Conservation (phyloP, 1,140 invertebrate species). For the Andricus grossulariae region DNA sequence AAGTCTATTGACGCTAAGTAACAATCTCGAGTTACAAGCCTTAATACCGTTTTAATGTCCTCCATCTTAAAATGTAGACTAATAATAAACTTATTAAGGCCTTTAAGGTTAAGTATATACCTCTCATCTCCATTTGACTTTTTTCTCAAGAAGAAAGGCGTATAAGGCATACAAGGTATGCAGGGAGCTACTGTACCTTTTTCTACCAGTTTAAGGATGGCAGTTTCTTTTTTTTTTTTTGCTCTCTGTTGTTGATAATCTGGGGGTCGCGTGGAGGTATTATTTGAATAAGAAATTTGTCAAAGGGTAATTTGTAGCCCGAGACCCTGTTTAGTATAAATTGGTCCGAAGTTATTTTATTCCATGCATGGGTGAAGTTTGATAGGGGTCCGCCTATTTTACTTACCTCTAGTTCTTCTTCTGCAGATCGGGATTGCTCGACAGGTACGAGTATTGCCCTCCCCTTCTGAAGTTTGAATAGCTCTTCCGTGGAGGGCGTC, state of each 20-base stretch:
- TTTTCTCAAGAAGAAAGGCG: too few relatives aligned
- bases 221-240: neutral
- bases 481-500: neutral
- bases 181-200: too few relatives aligned
- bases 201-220: too few relatives aligned
- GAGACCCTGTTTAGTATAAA: constrained; percentile 31
- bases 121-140: too few relatives aligned
- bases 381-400: constrained; percentile 7
- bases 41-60: too few relatives aligned
- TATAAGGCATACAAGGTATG: too few relatives aligned
- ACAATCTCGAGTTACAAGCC: too few relatives aligned
- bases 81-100: too few relatives aligned
- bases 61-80: too few relatives aligned
- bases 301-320: constrained; percentile 35
- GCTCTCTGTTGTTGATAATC: neutral
- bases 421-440: neutral
- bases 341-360: constrained; percentile 18
- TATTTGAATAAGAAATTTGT: neutral
- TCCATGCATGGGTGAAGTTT: constrained; percentile 3
- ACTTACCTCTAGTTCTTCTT: constrained; percentile 32
- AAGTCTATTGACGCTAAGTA: too few relatives aligned
- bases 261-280: too few relatives aligned
- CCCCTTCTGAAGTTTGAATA: neutral
- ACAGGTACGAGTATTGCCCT: neutral
- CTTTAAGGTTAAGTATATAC: too few relatives aligned